Conservation (phyloP, 2,113 vertebrate genomes). For the Pseudolaguvia tuberculata region DNA sequence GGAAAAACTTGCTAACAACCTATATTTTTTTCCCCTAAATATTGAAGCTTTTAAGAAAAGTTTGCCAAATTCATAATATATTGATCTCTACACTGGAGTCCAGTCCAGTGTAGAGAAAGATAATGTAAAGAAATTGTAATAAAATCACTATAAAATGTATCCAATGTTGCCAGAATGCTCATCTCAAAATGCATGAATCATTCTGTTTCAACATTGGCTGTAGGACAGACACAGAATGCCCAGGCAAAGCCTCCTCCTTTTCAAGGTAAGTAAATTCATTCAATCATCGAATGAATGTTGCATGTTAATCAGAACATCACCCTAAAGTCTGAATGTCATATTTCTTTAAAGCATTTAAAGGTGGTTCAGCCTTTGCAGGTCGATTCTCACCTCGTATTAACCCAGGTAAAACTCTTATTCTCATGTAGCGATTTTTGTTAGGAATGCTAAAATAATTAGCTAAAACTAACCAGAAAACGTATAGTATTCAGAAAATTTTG, state of each 20-base stretch:
- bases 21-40: too few species aligned
- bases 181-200: constrained; percentile 28
- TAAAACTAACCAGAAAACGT: not conserved
- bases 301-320: constrained; percentile 8
- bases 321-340: constrained; percentile 52
- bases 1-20: not conserved
- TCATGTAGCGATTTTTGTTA: not conserved
- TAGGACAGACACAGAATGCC: constrained; percentile 73
- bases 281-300: not conserved
- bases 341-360: constrained; percentile 80
- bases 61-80: not conserved
- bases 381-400: constrained; percentile 62
- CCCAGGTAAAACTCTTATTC: constrained; percentile 70
- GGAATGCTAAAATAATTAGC: not conserved
- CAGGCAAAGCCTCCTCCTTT: constrained; percentile 70
- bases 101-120: not conserved
- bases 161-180: constrained; percentile 21
- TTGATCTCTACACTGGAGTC: too few species aligned
- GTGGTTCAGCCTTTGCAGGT: constrained; percentile 62
- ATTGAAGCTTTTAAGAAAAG: not conserved
- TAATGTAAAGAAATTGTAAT: not conserved
- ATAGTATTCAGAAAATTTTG: too few species aligned
- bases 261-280: constrained; percentile 68
- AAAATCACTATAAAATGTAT: not conserved
- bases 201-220: constrained; percentile 60